Percentiles rank a stretch among this genome's conserved stretches.
Conservation (phyloP, 2,888 invertebrate genomes). For the Watsonalla cultraria region DNA sequence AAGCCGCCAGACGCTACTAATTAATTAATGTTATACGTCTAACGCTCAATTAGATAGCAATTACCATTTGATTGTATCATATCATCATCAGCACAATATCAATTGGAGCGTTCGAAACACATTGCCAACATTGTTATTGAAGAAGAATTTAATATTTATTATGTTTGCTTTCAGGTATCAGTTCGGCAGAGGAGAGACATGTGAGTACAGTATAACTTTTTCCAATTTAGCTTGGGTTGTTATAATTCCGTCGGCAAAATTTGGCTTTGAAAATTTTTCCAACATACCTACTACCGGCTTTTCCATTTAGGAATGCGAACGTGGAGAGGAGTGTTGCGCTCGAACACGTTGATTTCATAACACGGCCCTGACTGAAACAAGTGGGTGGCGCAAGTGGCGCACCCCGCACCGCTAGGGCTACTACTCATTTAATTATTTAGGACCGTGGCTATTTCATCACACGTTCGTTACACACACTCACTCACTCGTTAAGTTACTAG, state of each 20-base stretch:
- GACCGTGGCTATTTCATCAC: neutral
- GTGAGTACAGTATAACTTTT: conserved; percentile 67
- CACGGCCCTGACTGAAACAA: conserved; percentile 70
- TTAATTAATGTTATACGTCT: neutral
- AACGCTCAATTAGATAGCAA: neutral
- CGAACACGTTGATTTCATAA: conserved; percentile 79
- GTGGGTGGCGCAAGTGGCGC: conserved; percentile 72
- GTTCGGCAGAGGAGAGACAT: conserved; percentile 76
- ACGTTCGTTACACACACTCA: neutral
- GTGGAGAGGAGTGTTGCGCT: conserved; percentile 66
- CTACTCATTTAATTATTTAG: conserved; percentile 2
- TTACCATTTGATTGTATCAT: neutral
- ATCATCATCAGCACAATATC: too few species aligned
- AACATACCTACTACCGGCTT: conserved; percentile 55
- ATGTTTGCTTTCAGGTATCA: conserved; percentile 65
- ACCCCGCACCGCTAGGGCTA: conserved; percentile 42
- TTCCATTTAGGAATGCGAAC: conserved; percentile 70
- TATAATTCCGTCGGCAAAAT: conserved; percentile 57
- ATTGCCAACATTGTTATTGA: neutral
- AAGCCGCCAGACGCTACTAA: neutral
- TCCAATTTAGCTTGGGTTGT: conserved; percentile 51
- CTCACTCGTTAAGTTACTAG: too few species aligned
- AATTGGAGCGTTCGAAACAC: too few species aligned
- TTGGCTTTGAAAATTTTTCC: conserved; percentile 65
- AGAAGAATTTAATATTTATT: conserved; percentile 6